Conservation (phyloP, 2,113 vertebrate species). For the Nibea coibor region DNA sequence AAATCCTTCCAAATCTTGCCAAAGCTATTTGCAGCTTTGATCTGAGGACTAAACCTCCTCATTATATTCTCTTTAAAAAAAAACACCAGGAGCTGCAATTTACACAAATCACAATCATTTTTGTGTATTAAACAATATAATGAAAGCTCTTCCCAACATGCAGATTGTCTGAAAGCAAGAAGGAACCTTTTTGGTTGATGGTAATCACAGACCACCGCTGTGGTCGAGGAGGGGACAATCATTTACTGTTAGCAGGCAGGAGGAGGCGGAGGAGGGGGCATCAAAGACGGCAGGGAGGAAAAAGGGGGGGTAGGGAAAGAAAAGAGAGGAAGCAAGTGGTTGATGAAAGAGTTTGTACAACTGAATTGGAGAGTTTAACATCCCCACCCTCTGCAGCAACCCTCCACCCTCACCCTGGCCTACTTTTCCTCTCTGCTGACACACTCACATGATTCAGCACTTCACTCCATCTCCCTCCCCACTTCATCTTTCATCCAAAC, state of each 20-base stretch:
- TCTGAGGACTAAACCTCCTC: not conserved
- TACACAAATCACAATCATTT: constrained; percentile 40
- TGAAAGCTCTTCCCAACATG: constrained; percentile 1
- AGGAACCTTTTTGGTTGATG: not conserved
- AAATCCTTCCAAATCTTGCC: constrained; percentile 4
- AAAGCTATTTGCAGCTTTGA: constrained; percentile 3
- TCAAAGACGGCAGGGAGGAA: constrained; percentile 51
- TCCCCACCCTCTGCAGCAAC: constrained; percentile 35
- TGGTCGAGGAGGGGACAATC: constrained; percentile 45
- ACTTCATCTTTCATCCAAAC: constrained; percentile 21
- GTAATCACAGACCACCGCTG: constrained; percentile 53
- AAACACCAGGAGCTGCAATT: constrained; percentile 21
- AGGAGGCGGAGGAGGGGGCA: constrained; percentile 28
- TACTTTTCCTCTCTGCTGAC: constrained; percentile 62
- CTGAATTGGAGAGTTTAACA: constrained; percentile 54
- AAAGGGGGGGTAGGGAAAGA: constrained; percentile 33
- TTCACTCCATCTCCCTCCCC: constrained; percentile 38
- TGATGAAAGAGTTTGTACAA: constrained; percentile 69
- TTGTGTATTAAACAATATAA: constrained; percentile 21
- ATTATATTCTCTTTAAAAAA: too few species aligned
- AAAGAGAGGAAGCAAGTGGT: constrained; percentile 61
- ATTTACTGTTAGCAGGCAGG: constrained; percentile 55
- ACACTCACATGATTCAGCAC: constrained; percentile 70
- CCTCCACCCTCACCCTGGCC: constrained; percentile 57
- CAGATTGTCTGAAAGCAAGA: constrained; percentile 12